Conservation (phyloP, 2,797 vertebrate genomes). For the Monodelphis domestica region DNA sequence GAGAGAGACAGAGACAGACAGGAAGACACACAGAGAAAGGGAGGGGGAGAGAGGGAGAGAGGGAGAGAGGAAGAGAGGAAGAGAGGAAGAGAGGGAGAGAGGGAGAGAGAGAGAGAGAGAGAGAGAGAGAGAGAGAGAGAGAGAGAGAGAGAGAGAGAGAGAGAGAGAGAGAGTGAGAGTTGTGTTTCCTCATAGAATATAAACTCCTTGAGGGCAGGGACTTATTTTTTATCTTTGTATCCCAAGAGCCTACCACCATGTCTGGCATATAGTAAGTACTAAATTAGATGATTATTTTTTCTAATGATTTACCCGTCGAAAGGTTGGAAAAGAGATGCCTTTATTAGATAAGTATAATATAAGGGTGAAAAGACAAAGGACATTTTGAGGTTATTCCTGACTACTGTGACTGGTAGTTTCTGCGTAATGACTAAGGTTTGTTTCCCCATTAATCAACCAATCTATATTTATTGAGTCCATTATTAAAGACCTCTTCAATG, state of each 20-base stretch:
- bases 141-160: not conserved
- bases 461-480: not conserved
- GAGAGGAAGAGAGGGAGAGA: too few species aligned
- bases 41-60: too few species aligned
- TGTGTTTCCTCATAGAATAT: not conserved
- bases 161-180: too few species aligned
- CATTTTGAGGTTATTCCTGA: not conserved
- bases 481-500: not conserved
- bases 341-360: not conserved
- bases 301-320: not conserved
- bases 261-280: not conserved
- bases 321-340: conserved; percentile 11
- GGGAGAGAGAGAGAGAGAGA: too few species aligned
- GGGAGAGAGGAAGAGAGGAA: too few species aligned
- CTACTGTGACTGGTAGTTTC: not conserved
- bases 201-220: not conserved
- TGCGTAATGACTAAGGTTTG: not conserved
- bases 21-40: too few species aligned
- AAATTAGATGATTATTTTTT: not conserved
- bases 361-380: not conserved
- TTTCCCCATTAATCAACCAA: not conserved
- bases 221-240: not conserved
- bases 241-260: not conserved
- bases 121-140: not conserved
- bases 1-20: too few species aligned